Evolutionary conservation across 30 jellyfish, hydroid and myxozoan genomes (phyloP), one percentile per base, ranked within the genome.

Genomic region (Catostylus mosaicus): DNA sequence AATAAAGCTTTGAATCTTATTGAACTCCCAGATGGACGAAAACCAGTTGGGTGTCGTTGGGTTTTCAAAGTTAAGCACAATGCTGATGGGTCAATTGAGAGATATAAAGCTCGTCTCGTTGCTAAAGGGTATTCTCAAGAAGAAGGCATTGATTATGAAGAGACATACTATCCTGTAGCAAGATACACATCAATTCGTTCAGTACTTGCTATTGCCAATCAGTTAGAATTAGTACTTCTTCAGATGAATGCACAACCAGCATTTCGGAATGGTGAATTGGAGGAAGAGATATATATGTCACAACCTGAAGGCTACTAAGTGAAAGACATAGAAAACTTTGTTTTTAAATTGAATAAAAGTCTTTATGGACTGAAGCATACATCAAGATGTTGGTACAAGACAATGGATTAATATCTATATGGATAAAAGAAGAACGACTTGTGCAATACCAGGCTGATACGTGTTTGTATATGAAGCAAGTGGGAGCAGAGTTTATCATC

Each of bases 121-220:
- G 90, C 90, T 23, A 63, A 66, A 64, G 90, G 85, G 8, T 80
- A 63, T 26, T 80, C 90, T 47, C 90, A 80, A 64, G 68, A 80
- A 64, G 74, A 31, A 23, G 84, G 90, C 20, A 30, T 64, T 40
- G 88, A 78, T 61, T 78, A 27, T 61, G 89, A 37, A 36, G 67
- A 57, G 68, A 47, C 73, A 36, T 30, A 73, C 90, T 27, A 36
- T 59, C 71, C 71, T 1, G 71, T 23, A 19, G 71, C 71, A 59
- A 59, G 71, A 27, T 59, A 59, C 24, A 59, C 71, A 6, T 19
- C 71, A 3, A 59, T 59, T 19, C 71, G 71, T 59, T 19, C 71
- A 59, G 71, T 59, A 3, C 38, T 59, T 59, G 71, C 71, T 1
- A 80, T 80, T n/a, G 74, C 73, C 24, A 80, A 73, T 52, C 77